Percentiles rank a stretch among this genome's conserved stretches.
These are phyloP conservation scores for Hystrix cristata DNA, from an alignment of 2,113 vertebrate species.

Conservation along the genomic window DNA sequence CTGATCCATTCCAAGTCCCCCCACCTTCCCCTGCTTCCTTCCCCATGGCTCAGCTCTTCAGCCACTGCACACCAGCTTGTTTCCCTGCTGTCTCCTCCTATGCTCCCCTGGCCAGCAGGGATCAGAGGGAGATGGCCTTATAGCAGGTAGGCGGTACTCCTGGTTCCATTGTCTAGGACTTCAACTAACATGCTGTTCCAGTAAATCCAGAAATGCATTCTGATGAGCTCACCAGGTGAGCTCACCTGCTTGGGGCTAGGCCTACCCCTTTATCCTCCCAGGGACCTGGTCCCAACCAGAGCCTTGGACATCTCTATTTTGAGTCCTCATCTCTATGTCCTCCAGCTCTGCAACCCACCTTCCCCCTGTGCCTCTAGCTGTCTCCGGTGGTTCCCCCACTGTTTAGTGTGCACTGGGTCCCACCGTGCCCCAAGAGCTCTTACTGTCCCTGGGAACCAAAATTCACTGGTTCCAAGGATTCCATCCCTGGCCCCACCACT, in stretches of 20 bases:
- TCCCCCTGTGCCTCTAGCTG: neutral
- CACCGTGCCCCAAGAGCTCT: neutral
- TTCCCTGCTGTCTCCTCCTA: neutral
- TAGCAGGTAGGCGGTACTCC: neutral
- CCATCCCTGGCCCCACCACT: neutral
- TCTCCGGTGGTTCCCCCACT: neutral
- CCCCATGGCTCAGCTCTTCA: neutral
- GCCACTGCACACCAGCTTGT: neutral
- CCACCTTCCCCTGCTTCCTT: neutral
- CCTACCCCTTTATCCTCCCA: neutral
- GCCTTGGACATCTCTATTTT: neutral
- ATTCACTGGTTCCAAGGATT: neutral
- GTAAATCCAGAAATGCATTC: neutral
- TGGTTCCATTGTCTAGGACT: too few species aligned
- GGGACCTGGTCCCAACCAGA: neutral
- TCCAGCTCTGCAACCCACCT: neutral
- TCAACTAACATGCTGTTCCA: neutral
- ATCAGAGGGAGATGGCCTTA: neutral
- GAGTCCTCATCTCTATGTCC: neutral
- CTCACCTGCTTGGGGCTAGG: too few species aligned
- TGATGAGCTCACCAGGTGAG: neutral
- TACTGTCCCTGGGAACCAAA: neutral
- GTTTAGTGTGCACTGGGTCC: neutral
- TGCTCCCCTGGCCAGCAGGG: neutral
- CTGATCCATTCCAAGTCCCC: neutral